Percentiles rank a stretch among this genome's conserved stretches.
phyloP scores from a whole-genome alignment of 2,113 vertebrate genomes.

The Abramis brama region DNA sequence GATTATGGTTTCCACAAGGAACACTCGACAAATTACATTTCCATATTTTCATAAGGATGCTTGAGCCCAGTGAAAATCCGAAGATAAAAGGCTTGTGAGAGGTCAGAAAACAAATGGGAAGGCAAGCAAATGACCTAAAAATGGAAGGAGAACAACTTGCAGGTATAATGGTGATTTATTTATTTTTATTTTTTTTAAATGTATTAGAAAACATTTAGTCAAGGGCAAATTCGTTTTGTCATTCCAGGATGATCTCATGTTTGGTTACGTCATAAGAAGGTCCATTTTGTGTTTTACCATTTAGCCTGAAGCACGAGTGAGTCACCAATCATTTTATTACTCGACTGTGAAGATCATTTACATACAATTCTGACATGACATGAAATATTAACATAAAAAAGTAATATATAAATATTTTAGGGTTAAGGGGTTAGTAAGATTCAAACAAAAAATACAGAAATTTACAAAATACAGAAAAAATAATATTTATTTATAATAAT shows the following conservation, averaged over 20 bases:
- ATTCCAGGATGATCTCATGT: background rate
- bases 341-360: no score
- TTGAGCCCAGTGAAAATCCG: constrained; percentile 51
- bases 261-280: no score
- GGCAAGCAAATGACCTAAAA: background rate
- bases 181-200: background rate
- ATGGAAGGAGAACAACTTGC: background rate
- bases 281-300: no score
- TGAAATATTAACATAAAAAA: no score
- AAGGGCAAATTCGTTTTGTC: background rate
- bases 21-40: constrained; percentile 62
- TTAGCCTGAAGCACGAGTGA: no score
- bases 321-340: no score
- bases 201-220: background rate
- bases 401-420: no score
- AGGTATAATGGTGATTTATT: background rate
- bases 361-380: no score
- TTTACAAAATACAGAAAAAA: no score
- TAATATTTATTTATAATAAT: no score
- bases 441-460: no score
- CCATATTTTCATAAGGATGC: constrained; percentile 56
- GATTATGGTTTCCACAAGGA: constrained; percentile 58
- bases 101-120: constrained; percentile 25
- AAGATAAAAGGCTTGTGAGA: constrained; percentile 46
- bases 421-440: no score